Evolutionary conservation across 2,888 invertebrate genomes (phyloP), one percentile per base, ranked within the genome.

Genomic region (Volucella bombylans): DNA sequence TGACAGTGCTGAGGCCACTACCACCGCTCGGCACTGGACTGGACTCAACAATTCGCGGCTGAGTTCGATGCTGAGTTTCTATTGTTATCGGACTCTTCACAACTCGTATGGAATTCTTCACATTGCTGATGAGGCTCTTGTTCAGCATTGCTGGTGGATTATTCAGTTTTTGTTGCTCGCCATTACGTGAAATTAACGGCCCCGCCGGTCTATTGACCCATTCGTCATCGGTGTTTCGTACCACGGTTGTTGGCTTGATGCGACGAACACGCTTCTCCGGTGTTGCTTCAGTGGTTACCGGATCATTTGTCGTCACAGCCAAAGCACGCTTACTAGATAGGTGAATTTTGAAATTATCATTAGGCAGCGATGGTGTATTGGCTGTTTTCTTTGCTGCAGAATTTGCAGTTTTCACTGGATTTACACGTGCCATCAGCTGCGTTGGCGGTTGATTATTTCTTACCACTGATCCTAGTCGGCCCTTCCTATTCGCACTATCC

Each of bases 261-360:
- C 89, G 88, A 15, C 86, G 87, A 0, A 86, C 55, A 2, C 85
- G 81, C 50, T 81, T 82, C 41, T 64, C 76, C 2, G 82, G 80
- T 9, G 69, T 47, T 31, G 49, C 47, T 4, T 77, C 71, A 10
- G 23, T 15, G 1, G 54, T 41, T 59, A 23, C n/a, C 3, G 59
- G 18, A 14, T 50, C 67, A 15, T 38, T 87, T 81, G 55, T 81
- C 80, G 87, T 88, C 31, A 31, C 31, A 6, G 31, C 31, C 6
- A 31, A 31, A 1, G 83, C 54, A 86, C 76, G 88, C 87, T 77
- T 90, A n/a, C 83, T 82, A 81, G 88, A 88, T 55, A 88, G 82
- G 87, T 90, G 73, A 86, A 90, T 86, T 88, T 90, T 87, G 82
- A 89, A 55, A 87, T 89, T 87, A 87, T 90, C 68, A 86, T 88